Evolutionary conservation across 2,797 vertebrate species (phyloP).

Genomic region (Onychomys leucogaster): DNA sequence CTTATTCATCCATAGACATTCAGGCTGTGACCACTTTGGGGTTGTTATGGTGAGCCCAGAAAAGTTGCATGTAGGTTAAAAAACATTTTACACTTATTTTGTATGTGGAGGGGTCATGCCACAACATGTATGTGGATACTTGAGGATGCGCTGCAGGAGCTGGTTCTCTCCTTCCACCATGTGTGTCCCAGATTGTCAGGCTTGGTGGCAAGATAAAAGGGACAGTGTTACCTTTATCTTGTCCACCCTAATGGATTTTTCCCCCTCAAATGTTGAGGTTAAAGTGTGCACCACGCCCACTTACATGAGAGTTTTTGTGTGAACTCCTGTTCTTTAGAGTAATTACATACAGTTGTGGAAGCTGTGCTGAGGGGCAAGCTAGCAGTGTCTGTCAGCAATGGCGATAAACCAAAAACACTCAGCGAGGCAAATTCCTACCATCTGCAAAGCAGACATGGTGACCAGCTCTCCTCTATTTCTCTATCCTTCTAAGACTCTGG

Average conservation of each 20-base stretch:
- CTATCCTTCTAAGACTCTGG: not conserved
- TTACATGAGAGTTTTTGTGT: not conserved
- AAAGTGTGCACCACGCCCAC: not conserved
- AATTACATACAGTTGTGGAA: not conserved
- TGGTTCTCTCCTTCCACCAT: not conserved
- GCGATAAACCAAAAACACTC: too few species aligned
- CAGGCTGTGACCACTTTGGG: not conserved
- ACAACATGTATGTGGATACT: not conserved
- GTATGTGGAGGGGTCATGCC: not conserved
- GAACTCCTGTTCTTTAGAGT: not conserved
- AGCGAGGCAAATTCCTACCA: not conserved
- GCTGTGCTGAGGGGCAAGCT: not conserved
- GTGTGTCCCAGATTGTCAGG: not conserved
- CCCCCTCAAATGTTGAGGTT: not conserved
- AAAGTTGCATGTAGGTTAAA: not conserved
- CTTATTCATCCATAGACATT: not conserved
- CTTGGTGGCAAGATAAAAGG: not conserved
- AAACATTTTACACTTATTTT: not conserved
- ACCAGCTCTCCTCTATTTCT: not conserved
- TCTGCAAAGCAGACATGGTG: not conserved
- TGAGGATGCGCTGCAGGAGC: not conserved
- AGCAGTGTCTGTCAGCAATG: not conserved
- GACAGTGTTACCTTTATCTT: not conserved
- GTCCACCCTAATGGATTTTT: not conserved
- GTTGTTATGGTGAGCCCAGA: not conserved